Evolutionary conservation across 2,113 vertebrate genomes (phyloP).

Genomic region (Apodemus speciosus): DNA sequence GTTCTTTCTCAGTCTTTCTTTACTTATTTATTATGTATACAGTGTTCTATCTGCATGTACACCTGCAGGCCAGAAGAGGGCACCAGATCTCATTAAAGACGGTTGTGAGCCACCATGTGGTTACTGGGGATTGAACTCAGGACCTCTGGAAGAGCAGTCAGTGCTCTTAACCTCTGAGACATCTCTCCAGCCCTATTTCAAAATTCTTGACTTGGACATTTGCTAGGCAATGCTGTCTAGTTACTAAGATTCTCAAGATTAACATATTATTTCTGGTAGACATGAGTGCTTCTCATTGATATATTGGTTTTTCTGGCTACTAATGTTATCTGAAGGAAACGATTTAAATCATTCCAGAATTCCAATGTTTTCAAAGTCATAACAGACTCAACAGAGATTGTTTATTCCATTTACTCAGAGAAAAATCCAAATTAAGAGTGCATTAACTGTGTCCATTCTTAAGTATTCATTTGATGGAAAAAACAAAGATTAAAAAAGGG

Average conservation of each 20-base stretch:
- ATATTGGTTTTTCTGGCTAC: conserved; percentile 69
- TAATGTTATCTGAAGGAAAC: conserved; percentile 67
- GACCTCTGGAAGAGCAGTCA: no score
- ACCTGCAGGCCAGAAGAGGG: no score
- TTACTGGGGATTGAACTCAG: background rate
- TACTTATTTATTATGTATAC: no score
- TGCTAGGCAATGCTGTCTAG: conserved; percentile 59
- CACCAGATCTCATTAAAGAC: no score
- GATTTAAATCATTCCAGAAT: conserved; percentile 67
- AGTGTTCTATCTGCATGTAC: no score
- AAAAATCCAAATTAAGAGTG: conserved; percentile 49
- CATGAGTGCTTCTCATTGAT: conserved; percentile 50
- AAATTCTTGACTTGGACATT: conserved; percentile 56
- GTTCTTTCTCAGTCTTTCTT: background rate
- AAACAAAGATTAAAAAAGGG: conserved; percentile 21
- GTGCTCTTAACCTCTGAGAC: no score
- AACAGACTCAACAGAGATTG: conserved; percentile 47
- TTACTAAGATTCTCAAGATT: conserved; percentile 64
- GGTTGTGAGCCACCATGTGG: no score
- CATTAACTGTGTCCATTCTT: conserved; percentile 17
- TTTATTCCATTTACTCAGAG: conserved; percentile 55
- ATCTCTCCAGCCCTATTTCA: conserved; percentile 1
- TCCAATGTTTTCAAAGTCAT: conserved; percentile 58
- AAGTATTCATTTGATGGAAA: conserved; percentile 33
- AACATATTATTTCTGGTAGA: conserved; percentile 56